Evolutionary conservation across 2,888 invertebrate species (phyloP), one percentile per base, ranked within the genome.

Genomic region (Pseudoips prasinana): DNA sequence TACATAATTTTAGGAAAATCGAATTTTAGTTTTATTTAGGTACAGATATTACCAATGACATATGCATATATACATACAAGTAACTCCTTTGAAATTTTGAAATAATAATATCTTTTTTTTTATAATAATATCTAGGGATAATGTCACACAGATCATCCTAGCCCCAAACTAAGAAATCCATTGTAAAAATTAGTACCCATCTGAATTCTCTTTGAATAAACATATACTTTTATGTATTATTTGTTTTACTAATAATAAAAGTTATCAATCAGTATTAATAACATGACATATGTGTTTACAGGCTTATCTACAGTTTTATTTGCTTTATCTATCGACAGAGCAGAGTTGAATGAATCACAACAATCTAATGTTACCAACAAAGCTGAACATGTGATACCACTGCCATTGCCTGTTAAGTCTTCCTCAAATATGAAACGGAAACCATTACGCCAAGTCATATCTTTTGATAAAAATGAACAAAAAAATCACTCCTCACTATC

Each of bases 251-350:
- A 20, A 20, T 7, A n/a, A 30, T 32, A 22, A 39, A 31, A 46
- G 33, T 35, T 22, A 10, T 26, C 10, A 27, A 42, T 37, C 22
- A 33, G 45, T 25, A 5, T 14, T 14, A 14, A 14, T 14, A 5
- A 31, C 34, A 29, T 14, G 14, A 31, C 34, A 29, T 40, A 32
- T 31, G 32, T 44, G 64, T 51, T 87, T 86, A 47, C 68, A 95
- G 96, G 95, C 49, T 90, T 98, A 70, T 94, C 94, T 50, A 93
- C 96, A 31, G 94, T 98, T 66, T 89, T 98, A 49, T 98, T 98
- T 88, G 98, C 98, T 10, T 92, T 98, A 69, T 94, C 93, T 64
- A 95, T 98, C 41, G 97, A 98, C 85, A 95, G 95, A 76, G 90
- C 93, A 14, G 95, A 96, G 69, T 89, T 96, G 34, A 95, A 94